Conservation (phyloP, 2,113 vertebrate genomes). For the Microtus ochrogaster region DNA sequence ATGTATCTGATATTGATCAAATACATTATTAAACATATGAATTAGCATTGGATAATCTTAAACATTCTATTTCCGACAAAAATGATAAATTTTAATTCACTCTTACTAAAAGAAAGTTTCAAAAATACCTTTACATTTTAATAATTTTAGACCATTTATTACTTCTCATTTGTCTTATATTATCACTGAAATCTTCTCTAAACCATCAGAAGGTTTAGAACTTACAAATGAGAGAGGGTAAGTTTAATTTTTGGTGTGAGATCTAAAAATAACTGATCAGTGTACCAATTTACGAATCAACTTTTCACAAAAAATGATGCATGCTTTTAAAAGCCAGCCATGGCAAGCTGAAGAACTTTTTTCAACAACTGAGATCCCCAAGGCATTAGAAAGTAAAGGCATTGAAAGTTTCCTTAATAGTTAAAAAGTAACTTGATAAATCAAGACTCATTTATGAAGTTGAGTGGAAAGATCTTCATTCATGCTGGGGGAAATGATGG, state of each 20-base stretch:
- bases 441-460: constrained; percentile 40
- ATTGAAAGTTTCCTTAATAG: constrained; percentile 5
- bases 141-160: background rate
- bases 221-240: background rate
- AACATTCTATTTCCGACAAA: background rate
- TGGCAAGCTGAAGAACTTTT: constrained; percentile 25
- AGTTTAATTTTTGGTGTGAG: background rate
- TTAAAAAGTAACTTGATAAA: constrained; percentile 58
- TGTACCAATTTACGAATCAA: background rate
- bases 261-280: background rate
- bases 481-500: background rate
- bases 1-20: background rate
- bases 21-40: background rate
- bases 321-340: background rate
- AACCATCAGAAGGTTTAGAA: background rate
- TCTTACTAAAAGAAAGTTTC: background rate
- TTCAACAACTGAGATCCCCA: constrained; percentile 5
- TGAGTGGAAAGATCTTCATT: constrained; percentile 21
- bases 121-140: background rate
- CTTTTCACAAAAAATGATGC: constrained; percentile 7
- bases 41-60: constrained; percentile 18
- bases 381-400: background rate
- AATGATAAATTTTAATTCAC: constrained; percentile 9
- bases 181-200: background rate
- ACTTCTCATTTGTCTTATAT: background rate